Conservation (phyloP, 2,113 vertebrate genomes). For the Corapipo altera region DNA sequence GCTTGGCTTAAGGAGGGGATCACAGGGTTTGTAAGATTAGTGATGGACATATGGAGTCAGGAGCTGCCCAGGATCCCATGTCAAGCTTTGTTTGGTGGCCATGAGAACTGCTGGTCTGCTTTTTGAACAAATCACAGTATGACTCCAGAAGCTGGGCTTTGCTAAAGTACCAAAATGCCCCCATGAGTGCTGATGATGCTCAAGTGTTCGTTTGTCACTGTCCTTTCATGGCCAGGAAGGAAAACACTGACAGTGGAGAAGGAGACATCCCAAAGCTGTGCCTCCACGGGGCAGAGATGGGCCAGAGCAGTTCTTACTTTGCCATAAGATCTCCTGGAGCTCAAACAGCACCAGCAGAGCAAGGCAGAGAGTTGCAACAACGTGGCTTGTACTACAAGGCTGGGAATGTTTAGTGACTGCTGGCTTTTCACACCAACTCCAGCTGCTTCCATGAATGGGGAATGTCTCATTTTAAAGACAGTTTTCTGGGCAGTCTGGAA, state of each 20-base stretch:
- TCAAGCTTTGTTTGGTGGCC: not conserved
- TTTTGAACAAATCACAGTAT: not conserved
- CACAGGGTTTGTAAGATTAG: not conserved
- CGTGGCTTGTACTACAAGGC: not conserved
- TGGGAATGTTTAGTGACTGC: not conserved
- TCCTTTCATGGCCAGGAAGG: not conserved
- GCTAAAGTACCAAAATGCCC: not conserved
- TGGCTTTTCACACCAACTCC: not conserved
- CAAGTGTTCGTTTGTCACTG: not conserved
- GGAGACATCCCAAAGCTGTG: not conserved
- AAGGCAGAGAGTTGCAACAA: not conserved
- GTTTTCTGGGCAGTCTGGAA: not conserved
- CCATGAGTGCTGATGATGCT: not conserved
- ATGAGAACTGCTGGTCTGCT: not conserved
- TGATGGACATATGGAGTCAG: not conserved
- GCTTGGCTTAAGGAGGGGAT: not conserved
- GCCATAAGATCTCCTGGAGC: not conserved
- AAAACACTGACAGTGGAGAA: not conserved
- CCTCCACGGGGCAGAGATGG: not conserved
- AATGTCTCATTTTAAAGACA: not conserved
- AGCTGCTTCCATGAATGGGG: not conserved
- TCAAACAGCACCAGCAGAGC: not conserved
- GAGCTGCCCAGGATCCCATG: not conserved
- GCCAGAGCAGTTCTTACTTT: not conserved
- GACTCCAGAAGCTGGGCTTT: not conserved